These are phyloP conservation scores for Scaptomyza montana DNA, from an alignment of 1,140 invertebrate genomes.

Conservation along the genomic window DNA sequence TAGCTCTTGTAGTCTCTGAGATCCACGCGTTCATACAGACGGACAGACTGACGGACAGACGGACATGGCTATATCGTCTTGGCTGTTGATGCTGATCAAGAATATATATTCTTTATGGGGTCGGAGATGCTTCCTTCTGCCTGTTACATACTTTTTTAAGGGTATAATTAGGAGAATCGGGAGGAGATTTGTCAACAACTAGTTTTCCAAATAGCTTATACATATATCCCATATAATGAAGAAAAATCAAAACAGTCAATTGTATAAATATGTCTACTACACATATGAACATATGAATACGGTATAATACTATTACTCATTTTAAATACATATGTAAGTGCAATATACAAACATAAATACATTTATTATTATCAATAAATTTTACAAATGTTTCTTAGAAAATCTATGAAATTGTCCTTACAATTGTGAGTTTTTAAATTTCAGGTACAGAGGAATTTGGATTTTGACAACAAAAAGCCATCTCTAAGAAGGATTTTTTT, in stretches of 20 bases:
- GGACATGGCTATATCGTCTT: too few relatives aligned
- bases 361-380: conserved; percentile 49
- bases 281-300: background rate
- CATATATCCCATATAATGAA: conserved; percentile 25
- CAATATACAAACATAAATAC: conserved; percentile 42
- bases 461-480: too few relatives aligned
- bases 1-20: too few relatives aligned
- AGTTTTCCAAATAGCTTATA: conserved; percentile 31
- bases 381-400: conserved; percentile 57
- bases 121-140: too few relatives aligned
- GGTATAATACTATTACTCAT: background rate
- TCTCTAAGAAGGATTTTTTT: too few relatives aligned
- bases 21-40: too few relatives aligned
- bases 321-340: conserved; percentile 24
- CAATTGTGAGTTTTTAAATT: too few relatives aligned
- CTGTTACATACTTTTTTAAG: too few relatives aligned
- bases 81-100: too few relatives aligned
- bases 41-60: too few relatives aligned
- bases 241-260: conserved; percentile 14
- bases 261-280: conserved; percentile 3
- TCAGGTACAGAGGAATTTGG: too few relatives aligned
- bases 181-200: conserved; percentile 16
- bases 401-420: conserved; percentile 1
- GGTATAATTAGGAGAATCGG: conserved; percentile 19
- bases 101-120: too few relatives aligned